Evolutionary conservation across 2,888 invertebrate species (phyloP).

Genomic region (Drosophila tripunctata): DNA sequence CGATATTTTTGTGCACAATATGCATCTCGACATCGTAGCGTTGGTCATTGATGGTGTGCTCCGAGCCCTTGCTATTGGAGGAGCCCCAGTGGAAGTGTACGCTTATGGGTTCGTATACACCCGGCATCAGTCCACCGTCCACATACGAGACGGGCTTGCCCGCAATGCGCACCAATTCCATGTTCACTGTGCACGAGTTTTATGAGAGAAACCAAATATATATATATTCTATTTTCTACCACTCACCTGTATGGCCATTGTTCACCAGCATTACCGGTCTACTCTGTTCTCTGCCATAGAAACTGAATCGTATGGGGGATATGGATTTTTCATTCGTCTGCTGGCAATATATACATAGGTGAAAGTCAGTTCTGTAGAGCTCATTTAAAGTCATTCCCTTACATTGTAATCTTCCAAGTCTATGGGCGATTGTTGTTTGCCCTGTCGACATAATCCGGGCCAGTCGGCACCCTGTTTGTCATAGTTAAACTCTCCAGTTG

Average conservation of each 20-base stretch:
- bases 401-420: background rate
- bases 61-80: slow-evolving; percentile 88
- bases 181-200: slow-evolving; percentile 43
- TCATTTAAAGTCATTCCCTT: background rate
- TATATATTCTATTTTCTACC: background rate
- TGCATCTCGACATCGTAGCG: slow-evolving; percentile 88
- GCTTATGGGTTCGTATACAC: slow-evolving; percentile 63
- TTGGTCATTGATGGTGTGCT: slow-evolving; percentile 67
- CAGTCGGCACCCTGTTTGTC: background rate
- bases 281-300: slow-evolving; percentile 87
- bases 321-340: slow-evolving; percentile 39
- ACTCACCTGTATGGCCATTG: slow-evolving; percentile 87
- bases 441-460: background rate
- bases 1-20: slow-evolving; percentile 87
- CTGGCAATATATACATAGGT: too few relatives aligned
- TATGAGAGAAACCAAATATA: too few relatives aligned
- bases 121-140: slow-evolving; percentile 58
- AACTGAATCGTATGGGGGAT: slow-evolving; percentile 70
- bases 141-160: slow-evolving; percentile 55
- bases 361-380: too few relatives aligned
- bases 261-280: slow-evolving; percentile 87
- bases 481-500: background rate
- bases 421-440: background rate
- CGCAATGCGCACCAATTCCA: slow-evolving; percentile 40
- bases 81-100: slow-evolving; percentile 89